Base-by-base conservation (phyloP, 2,888 invertebrate genomes). In the Lamproptera curius region DNA sequence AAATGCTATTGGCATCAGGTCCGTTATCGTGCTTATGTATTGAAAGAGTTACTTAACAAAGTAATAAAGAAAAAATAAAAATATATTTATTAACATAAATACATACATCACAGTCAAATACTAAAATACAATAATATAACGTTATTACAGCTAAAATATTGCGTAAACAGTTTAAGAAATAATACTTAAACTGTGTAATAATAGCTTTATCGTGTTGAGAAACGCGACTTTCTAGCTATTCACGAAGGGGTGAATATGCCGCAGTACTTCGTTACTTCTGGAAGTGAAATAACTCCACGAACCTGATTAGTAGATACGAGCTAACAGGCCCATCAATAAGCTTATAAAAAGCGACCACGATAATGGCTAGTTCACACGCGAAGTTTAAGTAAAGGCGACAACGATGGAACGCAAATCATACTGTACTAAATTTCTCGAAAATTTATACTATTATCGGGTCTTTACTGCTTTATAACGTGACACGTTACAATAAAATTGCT, bases 331-430 rank as follows among this genome's bases (percentile, higher is more conserved):
- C 75, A 80, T 80, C 70, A 77, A 80, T 80, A 77, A 82, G 64
- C 62, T 70, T 78, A 73, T 77, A 77, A 81, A 76, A 76, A 76
- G 70, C 54, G 38, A 54, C 43, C 42, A 51, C 50, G 61, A 65
- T 62, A 71, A 83, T 76, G 67, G 73, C 54, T 51, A 46, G 52
- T 65, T 61, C 56, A 72, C 86, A 86, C 77, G 84, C 85, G 53
- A 67, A 48, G 42, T 55, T 48, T 48, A 50, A 65, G 61, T 71
- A 67, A 70, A 20, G 61, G 71, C 68, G 74, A 79, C 77, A 76
- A 76, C 66, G 60, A 62, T 61, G 73, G 73, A 60, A 86, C 85
- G 83, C 76, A 79, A 84, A 85, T 82, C 70, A 73, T 73, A 69
- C 71, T 76, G 65, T 58, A 58, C 55, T 54, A 57, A 61, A 61